Conservation (phyloP, 2,113 vertebrate genomes). For the Xiphias gladius region DNA sequence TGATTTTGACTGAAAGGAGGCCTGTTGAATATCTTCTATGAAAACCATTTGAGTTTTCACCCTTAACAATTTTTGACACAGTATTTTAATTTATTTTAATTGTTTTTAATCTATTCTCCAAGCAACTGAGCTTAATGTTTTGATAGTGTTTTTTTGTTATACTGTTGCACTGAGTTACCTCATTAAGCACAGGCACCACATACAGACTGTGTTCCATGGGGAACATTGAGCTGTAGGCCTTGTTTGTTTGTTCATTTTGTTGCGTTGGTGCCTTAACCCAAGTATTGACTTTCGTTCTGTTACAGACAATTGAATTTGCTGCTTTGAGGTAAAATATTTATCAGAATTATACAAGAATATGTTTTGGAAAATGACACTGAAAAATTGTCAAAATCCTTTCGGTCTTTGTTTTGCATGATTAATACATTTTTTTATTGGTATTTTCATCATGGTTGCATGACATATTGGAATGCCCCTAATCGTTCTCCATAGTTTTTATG, state of each 20-base stretch:
- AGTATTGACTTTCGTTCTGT: constrained; percentile 62
- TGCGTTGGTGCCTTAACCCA: constrained; percentile 82
- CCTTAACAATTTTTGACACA: neutral
- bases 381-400: constrained; percentile 13
- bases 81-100: neutral
- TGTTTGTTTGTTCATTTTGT: constrained; percentile 60
- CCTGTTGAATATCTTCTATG: constrained; percentile 9
- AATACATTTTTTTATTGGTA: constrained; percentile 27
- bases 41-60: neutral
- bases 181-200: constrained; percentile 47
- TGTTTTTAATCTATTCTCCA: neutral
- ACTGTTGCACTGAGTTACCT: constrained; percentile 59
- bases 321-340: constrained; percentile 39
- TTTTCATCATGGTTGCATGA: constrained; percentile 58
- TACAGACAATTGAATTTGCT: constrained; percentile 55
- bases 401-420: constrained; percentile 58
- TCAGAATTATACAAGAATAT: constrained; percentile 2
- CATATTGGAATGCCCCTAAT: constrained; percentile 27
- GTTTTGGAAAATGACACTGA: constrained; percentile 15
- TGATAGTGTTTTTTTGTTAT: constrained; percentile 3
- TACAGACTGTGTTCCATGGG: constrained; percentile 28
- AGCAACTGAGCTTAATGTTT: constrained; percentile 3
- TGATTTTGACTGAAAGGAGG: constrained; percentile 47
- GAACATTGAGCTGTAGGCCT: constrained; percentile 46
- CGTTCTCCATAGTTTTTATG: constrained; percentile 3